phyloP scores from a whole-genome alignment of 2,113 vertebrate genomes.

The Upupa epops region DNA sequence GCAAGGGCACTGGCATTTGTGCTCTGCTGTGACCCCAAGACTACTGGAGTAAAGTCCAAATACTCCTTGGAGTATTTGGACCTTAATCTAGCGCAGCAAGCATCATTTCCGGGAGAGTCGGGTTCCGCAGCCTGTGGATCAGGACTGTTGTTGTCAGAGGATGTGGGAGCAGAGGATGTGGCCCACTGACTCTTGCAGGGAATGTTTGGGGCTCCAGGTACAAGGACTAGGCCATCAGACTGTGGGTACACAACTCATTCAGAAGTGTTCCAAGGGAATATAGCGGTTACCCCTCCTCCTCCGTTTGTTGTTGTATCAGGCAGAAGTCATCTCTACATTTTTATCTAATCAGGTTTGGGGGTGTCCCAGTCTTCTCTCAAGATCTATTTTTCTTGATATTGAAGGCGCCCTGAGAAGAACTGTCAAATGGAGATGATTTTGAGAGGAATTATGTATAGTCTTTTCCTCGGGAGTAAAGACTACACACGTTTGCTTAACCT shows the following conservation, averaged over 20 bases:
- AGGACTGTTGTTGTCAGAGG: not conserved
- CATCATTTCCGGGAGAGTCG: not conserved
- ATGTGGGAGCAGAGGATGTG: not conserved
- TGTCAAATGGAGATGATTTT: not conserved
- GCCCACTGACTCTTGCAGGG: not conserved
- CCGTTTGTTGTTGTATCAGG: rapidly evolving
- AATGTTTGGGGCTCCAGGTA: not conserved
- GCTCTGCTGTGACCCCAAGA: not conserved
- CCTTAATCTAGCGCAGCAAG: not conserved
- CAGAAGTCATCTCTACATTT: not conserved
- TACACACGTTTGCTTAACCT: not conserved
- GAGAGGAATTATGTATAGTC: not conserved
- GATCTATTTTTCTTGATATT: not conserved
- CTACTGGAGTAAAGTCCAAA: no score
- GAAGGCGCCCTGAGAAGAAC: not conserved
- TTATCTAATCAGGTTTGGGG: not conserved
- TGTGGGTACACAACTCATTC: not conserved
- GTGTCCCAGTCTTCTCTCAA: not conserved
- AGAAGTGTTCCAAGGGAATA: not conserved
- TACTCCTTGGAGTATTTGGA: not conserved
- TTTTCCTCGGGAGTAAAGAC: not conserved
- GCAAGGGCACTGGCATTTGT: not conserved
- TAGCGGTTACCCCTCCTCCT: not conserved
- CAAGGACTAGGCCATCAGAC: not conserved
- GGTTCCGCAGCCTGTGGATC: not conserved